Evolutionary conservation across 2,797 vertebrate species (phyloP), one percentile per base, ranked within the genome.

Genomic region (Molossus molossus): DNA sequence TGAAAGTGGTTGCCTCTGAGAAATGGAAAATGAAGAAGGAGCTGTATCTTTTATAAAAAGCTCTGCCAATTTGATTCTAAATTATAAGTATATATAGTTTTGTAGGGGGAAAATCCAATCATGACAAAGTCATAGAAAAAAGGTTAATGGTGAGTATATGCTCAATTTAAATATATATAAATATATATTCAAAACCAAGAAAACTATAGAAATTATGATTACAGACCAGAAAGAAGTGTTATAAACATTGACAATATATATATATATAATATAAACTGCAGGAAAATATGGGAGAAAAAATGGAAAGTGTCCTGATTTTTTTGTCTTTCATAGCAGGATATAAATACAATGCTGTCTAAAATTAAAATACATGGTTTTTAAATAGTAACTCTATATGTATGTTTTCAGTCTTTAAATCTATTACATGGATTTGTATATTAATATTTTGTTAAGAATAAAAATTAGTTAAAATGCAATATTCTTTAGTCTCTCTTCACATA

Each of bases 371-470:
- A 21, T 33, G 21, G 6, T 21, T 93, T 67, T 82, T 76, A 1
- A 4, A 92, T 84, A 77, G 37, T 50, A 12, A 67, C 27, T 79
- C n/a, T 75, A 83, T 89, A 21, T 37, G 91, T 5, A 15, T 3
- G 6, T 48, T 85, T 82, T 33, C 21, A 45, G n/a, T 64, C 27
- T 94, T 84, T 88, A 37, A 91, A 75, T 33, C 11, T 80, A 21
- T 48, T 83, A 50, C 81, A 18, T 9, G 6, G 15, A 57, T 33
- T 76, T 90, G 77, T 45, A 57, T 72, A 60, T 86, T 79, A 40
- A 58, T 29, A 5, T 87, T 25, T 94, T 91, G 21, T 53, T 89
- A 79, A 58, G 15, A 94, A 85, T 62, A 90, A 96, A 85, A 85
- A 81, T 48, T 76, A 85, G 9, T 82, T 50, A 7, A 90, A 89